Evolutionary conservation across 2,888 invertebrate genomes (phyloP).

Genomic region (Brachypalpus laphriformis): DNA sequence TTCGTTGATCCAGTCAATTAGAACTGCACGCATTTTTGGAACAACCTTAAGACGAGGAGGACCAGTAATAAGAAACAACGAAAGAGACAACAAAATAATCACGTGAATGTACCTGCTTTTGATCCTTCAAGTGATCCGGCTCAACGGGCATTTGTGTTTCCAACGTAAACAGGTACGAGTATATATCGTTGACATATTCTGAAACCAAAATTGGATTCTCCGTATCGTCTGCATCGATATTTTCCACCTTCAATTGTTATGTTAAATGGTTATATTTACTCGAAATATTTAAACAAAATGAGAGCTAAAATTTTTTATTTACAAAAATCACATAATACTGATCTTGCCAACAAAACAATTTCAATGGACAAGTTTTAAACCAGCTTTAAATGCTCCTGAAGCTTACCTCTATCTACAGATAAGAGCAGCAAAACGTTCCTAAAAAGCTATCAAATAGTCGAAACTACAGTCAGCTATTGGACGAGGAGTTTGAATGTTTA

Average conservation of each 20-base stretch:
- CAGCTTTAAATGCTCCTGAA: too few species aligned
- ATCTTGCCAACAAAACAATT: too few species aligned
- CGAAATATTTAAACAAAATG: too few species aligned
- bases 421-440: too few species aligned
- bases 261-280: too few species aligned
- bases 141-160: conserved; percentile 88
- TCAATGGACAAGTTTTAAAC: too few species aligned
- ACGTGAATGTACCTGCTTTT: conserved; percentile 81
- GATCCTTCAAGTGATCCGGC: conserved; percentile 87
- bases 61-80: not conserved
- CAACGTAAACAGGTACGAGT: conserved; percentile 89
- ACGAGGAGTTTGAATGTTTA: too few species aligned
- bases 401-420: too few species aligned
- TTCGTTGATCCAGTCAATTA: conserved; percentile 97
- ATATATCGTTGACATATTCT: conserved; percentile 95
- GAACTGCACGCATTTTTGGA: conserved; percentile 92
- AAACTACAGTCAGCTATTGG: too few species aligned
- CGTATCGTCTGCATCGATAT: conserved; percentile 90
- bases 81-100: not conserved
- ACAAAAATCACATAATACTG: too few species aligned
- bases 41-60: conserved; percentile 84
- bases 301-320: too few species aligned
- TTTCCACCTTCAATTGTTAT: conserved; percentile 85
- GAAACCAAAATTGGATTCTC: conserved; percentile 91
- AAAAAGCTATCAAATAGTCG: too few species aligned